Base-by-base conservation (phyloP, 2,888 invertebrate genomes). In the Plebejus argus region DNA sequence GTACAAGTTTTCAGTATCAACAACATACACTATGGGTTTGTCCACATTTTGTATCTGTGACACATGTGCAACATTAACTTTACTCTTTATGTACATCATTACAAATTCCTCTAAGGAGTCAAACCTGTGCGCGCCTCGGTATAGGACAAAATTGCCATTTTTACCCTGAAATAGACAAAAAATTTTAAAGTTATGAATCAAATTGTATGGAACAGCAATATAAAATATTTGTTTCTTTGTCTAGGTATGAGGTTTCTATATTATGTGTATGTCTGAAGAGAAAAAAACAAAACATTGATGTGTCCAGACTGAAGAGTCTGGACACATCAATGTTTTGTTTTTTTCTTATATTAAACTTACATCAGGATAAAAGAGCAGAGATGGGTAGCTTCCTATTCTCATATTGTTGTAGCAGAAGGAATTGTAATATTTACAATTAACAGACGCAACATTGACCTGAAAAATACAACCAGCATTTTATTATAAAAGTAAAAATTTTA, bases 381-480 rank as follows among this genome's bases (percentile, higher is more conserved):
- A 95, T 0, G 98, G 98, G 89, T 97, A 98, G 83, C 96, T 95
- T 83, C 94, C 90, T 80, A 98, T 96, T 80, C 96, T 95, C 90
- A 97, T 92, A 5, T 88, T 95, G 84, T 96, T 95, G 83, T 95
- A 95, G 89, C 98, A 98, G 80, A 98, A 93, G 70, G 95, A 92
- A 93, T 96, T 97, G 85, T 98, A 97, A 87, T 98, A 97, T 90
- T 97, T 97, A 90, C 98, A 98, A 88, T 98, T 98, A 0, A 98
- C 97, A 53, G 98, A 98, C 56, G 96, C 98, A 77, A 98, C 94
- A 87, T 96, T 95, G 4, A 95, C 87, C 94, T 94, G 88, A 15
- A 90, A 90, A 76, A 45, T 77, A 45, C 76, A 72, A 76, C 4
- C 35, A 56, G 71, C 49, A 53, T 53, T 18, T n/a, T 56, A 49